Evolutionary conservation across 2,888 invertebrate species (phyloP).

Genomic region (Electrophaes corylata): DNA sequence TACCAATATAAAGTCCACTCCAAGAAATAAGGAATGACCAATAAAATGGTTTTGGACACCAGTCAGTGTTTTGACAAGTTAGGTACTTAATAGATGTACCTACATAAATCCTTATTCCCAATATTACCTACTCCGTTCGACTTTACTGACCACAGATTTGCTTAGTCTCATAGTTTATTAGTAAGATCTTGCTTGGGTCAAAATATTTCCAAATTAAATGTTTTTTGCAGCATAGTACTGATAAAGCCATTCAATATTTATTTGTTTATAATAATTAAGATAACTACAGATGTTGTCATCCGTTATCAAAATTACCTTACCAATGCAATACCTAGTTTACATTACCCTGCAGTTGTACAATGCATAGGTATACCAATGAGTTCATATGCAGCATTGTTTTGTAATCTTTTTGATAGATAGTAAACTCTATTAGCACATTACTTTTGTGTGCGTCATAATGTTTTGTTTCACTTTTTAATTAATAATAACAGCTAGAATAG

Average conservation of each 20-base stretch:
- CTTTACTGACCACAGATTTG: no score
- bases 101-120: no score
- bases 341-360: constrained; percentile 3
- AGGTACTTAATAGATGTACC: no score
- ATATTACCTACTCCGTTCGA: no score
- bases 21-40: no score
- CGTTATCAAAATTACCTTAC: neutral
- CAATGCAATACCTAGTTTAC: neutral
- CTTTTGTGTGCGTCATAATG: neutral
- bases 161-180: no score
- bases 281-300: constrained; percentile 1
- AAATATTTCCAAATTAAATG: no score
- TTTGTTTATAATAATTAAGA: neutral
- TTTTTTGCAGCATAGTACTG: neutral
- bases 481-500: no score
- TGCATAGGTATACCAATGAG: neutral
- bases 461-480: neutral
- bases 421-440: neutral
- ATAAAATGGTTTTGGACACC: no score
- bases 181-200: no score
- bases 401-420: neutral
- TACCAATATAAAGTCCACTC: no score
- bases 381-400: constrained; percentile 1
- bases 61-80: no score
- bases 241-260: neutral